These are phyloP conservation scores for Drosophila malerkotliana DNA, from an alignment of 1,140 invertebrate species.

Conservation along the genomic window DNA sequence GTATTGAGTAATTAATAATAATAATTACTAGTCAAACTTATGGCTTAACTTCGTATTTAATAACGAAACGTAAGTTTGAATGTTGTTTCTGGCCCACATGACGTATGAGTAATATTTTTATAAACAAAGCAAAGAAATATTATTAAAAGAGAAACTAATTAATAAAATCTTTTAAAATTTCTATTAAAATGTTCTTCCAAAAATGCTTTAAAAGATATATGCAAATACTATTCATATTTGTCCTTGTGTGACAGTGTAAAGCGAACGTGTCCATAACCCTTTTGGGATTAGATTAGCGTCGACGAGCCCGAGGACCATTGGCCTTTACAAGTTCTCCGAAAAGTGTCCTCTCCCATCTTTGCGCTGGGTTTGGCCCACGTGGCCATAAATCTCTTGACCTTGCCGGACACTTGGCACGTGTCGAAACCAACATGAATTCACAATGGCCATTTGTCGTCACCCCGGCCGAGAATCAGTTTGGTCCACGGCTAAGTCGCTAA, in stretches of 20 bases:
- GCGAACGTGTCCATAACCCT: constrained; percentile 31
- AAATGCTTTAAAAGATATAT: background rate
- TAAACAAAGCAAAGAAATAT: too few relatives aligned
- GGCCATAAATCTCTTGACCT: constrained; percentile 34
- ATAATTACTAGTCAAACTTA: too few relatives aligned
- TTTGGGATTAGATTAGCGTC: constrained; percentile 12
- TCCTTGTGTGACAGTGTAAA: background rate
- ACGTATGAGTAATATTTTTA: background rate
- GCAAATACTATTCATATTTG: background rate
- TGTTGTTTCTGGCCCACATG: background rate
- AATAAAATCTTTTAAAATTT: too few relatives aligned
- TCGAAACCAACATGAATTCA: constrained; percentile 71
- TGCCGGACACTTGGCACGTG: constrained; percentile 54
- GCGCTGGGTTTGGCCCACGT: background rate
- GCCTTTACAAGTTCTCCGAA: constrained; percentile 4
- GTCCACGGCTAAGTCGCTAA: constrained; percentile 56
- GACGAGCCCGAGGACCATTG: constrained; percentile 1
- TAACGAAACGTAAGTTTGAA: too few relatives aligned
- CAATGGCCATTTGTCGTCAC: constrained; percentile 71
- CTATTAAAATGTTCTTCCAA: background rate
- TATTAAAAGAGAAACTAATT: too few relatives aligned
- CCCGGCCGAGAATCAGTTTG: constrained; percentile 18
- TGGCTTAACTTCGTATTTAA: too few relatives aligned
- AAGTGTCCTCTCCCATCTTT: constrained; percentile 16
- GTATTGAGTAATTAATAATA: too few relatives aligned